Evolutionary conservation across 2,888 invertebrate species (phyloP), one percentile per base, ranked within the genome.

Genomic region (Mythimna pallens): DNA sequence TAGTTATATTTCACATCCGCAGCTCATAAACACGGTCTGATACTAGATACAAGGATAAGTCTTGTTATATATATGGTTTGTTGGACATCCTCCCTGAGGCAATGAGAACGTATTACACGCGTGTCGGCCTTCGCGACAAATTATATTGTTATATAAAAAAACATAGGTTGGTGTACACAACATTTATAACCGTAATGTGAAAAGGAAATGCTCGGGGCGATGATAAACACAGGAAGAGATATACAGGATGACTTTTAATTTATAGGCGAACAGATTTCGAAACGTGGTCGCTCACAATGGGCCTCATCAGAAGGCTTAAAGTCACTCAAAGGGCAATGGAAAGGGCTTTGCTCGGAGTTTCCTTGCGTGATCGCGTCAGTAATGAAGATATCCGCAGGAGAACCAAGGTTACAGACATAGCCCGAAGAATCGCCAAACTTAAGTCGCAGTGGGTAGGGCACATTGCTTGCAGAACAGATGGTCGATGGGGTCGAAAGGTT

Each of bases 71-170:
- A 34, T 63, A 73, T 76, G 70, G 70, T 70, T 76, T 71, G 77
- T 59, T 65, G 81, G 70, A 57, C 70, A 74, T 65, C 25, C 25
- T 84, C 82, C 82, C 83, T 63, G 65, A 63, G 83, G 83, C 70
- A 77, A 82, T 82, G 77, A 82, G 61, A 73, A 73, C 71, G 71
- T 80, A 76, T 78, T 78, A 79, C 76, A 66, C 68, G 68, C 34
- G 64, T 76, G 72, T 54, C 70, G 63, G 61, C 54, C 76, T 80
- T 65, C 58, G 50, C 65, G 59, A 71, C 73, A 85, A 76, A 82
- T 78, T 65, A 83, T 70, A n/a, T 71, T 70, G 62, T 67, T 61
- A 65, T 36, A 67, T 36, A 47, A 59, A 69, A 55, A 70, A 67
- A 66, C 17, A 55, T 30, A 57, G 5, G 22, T 9, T n/a, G 14